Evolutionary conservation across 2,888 invertebrate species (phyloP), one percentile per base, ranked within the genome.

Genomic region (Catocala nupta): DNA sequence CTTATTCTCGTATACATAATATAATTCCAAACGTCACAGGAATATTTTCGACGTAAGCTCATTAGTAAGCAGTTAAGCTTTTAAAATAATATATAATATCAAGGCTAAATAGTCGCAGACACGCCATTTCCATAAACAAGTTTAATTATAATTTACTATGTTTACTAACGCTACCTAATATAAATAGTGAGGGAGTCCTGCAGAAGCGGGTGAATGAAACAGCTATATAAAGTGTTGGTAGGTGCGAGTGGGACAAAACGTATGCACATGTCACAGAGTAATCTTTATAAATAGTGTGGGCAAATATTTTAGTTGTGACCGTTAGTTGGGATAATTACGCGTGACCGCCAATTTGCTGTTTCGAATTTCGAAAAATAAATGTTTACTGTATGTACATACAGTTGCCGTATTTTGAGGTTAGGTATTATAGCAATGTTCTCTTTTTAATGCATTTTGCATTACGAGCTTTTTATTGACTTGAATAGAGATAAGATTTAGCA

Each of bases 191-290:
- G 51, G 63, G 71, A 77, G 71, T 74, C 76, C 74, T 84, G 82
- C 80, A 80, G 77, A 71, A 71, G 63, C 57, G 71, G 12, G 58
- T 10, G 70, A 82, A 62, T 0, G 65, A 52, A 57, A 68, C 10
- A 13, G 10, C 0, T 10, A 50, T 59, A 74, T n/a, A n/a, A n/a
- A 48, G 52, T 11, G 8, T 1, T 1, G 6, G 1, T 5, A 45
- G 1, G 68, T 53, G 54, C 39, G 48, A 75, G 72, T 49, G 67
- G 62, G 69, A 71, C 50, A 56, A 42, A 54, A 52, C 66, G 62
- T 74, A 74, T 79, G 72, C 77, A 80, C 70, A 73, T 68, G 74
- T 59, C 74, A 79, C 72, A 77, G 80, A 77, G 63, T 78, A 76
- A 70, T 71, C 58, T 65, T 45, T 68, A 50, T 64, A 59, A 59